A percentile compares a stretch with the other conserved stretches of the same genome.
phyloP scores from a whole-genome alignment of 2,113 vertebrate genomes.

The Calcarius ornatus region DNA sequence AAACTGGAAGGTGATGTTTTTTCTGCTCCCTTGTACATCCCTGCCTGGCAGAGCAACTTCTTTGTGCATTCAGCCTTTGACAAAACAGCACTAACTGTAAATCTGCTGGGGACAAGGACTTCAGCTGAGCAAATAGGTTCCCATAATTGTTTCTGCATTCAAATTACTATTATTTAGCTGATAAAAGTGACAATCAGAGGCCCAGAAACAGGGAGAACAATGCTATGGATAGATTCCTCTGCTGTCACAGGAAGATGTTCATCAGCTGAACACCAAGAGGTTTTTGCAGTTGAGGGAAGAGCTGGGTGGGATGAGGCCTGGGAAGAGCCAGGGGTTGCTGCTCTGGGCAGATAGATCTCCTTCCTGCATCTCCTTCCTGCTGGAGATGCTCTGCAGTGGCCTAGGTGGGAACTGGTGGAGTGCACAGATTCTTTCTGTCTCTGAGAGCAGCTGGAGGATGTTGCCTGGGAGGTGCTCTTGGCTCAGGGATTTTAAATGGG shows the following conservation, averaged over 20 bases:
- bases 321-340: not conserved
- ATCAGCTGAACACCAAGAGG: not conserved
- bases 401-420: not conserved
- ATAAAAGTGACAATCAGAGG: not conserved
- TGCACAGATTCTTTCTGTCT: not conserved
- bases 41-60: not conserved
- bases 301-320: not conserved
- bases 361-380: not conserved
- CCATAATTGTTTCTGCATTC: not conserved
- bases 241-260: not conserved
- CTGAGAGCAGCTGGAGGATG: constrained; percentile 48
- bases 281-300: not conserved
- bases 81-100: not conserved
- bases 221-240: not conserved
- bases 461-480: constrained; percentile 52
- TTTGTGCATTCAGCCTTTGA: not conserved
- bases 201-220: not conserved
- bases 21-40: not conserved
- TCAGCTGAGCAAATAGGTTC: not conserved
- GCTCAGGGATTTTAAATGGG: not conserved
- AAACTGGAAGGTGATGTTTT: not conserved
- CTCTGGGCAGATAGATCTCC: not conserved
- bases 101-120: not conserved
- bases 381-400: not conserved
- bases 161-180: not conserved